A percentile compares a stretch with the other conserved stretches of the same genome.
These are phyloP conservation scores for Drosophila jambulina DNA, from an alignment of 1,140 invertebrate species.

Conservation along the genomic window DNA sequence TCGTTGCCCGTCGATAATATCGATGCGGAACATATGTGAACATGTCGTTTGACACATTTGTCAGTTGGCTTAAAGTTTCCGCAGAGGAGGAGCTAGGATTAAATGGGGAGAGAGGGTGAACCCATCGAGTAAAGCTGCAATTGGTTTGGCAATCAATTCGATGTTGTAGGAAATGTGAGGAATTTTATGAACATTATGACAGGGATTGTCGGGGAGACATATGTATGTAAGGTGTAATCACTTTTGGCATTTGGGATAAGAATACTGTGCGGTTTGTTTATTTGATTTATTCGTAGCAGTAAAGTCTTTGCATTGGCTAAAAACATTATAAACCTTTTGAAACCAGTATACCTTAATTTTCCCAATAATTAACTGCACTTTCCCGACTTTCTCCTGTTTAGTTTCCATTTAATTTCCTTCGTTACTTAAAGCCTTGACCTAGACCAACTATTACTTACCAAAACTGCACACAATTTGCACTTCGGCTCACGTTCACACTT, in stretches of 20 bases:
- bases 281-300: background rate
- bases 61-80: conserved; percentile 74
- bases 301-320: background rate
- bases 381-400: too few species aligned
- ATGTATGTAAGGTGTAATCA: conserved; percentile 8
- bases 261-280: background rate
- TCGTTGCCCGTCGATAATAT: conserved; percentile 68
- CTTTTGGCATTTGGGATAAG: background rate
- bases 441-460: background rate
- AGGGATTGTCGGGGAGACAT: background rate
- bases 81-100: background rate
- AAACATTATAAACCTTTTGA: background rate
- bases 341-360: background rate
- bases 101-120: background rate
- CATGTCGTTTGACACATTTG: conserved; percentile 82
- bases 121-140: conserved; percentile 33
- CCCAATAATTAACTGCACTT: too few species aligned
- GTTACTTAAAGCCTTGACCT: background rate
- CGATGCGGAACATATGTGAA: conserved; percentile 80
- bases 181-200: conserved; percentile 3
- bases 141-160: conserved; percentile 15
- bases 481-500: conserved; percentile 28
- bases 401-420: background rate
- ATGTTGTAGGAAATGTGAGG: conserved; percentile 2
- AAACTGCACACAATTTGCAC: conserved; percentile 45